These are phyloP conservation scores for Prionailurus viverrinus DNA, from an alignment of 2,113 vertebrate species.

Conservation along the genomic window DNA sequence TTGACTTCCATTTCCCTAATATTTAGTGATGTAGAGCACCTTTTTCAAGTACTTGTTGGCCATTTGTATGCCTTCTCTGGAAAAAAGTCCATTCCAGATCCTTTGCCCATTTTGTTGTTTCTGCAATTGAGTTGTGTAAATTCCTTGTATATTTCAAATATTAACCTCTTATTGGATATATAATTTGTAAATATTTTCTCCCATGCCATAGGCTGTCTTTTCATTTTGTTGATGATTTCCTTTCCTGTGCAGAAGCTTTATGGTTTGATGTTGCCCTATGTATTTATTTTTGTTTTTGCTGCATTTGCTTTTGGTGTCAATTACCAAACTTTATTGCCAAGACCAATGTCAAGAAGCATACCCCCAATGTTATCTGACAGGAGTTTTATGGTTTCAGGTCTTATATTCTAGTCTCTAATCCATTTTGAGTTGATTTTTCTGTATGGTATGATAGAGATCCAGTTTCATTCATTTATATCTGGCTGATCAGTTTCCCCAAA, in stretches of 20 bases:
- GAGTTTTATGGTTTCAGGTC: not conserved
- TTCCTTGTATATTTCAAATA: not conserved
- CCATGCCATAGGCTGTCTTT: not conserved
- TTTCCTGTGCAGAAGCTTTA: not conserved
- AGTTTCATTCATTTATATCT: not conserved
- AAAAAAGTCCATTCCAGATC: not conserved
- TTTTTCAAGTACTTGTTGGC: not conserved
- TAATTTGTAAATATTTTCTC: not conserved
- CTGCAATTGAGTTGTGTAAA: not conserved
- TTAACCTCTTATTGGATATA: not conserved
- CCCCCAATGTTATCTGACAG: not conserved
- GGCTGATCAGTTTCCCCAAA: not conserved
- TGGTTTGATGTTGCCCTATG: not conserved
- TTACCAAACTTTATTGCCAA: not conserved
- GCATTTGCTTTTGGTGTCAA: not conserved
- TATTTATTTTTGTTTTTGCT: not conserved
- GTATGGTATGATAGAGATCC: not conserved
- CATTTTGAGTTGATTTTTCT: not conserved
- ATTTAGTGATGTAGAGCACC: not conserved
- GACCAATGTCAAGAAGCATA: not conserved
- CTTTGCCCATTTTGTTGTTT: not conserved
- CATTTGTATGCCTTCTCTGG: not conserved
- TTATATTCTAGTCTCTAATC: not conserved
- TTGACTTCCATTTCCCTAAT: not conserved
- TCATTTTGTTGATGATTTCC: not conserved